Evolutionary conservation across 1,140 invertebrate species (phyloP).

Genomic region (Lordiphosa collinella): DNA sequence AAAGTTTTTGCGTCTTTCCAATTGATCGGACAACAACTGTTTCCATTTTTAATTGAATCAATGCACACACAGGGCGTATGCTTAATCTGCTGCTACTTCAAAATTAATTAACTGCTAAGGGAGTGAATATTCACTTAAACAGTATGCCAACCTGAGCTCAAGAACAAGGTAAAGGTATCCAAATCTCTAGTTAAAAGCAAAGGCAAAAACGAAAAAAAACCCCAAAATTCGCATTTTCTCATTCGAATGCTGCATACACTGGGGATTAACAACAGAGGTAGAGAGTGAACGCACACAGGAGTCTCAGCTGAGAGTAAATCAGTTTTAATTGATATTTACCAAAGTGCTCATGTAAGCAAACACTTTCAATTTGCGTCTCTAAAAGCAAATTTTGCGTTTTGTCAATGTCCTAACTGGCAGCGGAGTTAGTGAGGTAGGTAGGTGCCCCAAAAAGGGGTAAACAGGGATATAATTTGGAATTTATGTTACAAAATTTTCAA

Average conservation of each 20-base stretch:
- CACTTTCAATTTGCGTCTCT: slow-evolving; percentile 62
- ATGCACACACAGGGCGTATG: too few relatives aligned
- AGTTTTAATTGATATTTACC: slow-evolving; percentile 78
- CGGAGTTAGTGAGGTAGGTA: neutral
- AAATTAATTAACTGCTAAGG: slow-evolving; percentile 61
- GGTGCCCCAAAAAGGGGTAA: neutral
- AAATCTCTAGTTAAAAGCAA: neutral
- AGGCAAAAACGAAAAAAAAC: slow-evolving; percentile 3
- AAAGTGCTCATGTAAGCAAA: slow-evolving; percentile 74
- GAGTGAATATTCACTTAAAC: slow-evolving; percentile 9
- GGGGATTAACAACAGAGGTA: slow-evolving; percentile 46
- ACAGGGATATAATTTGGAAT: slow-evolving; percentile 11
- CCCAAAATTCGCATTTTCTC: slow-evolving; percentile 48
- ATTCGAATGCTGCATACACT: slow-evolving; percentile 37
- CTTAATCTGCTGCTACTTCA: slow-evolving; percentile 26
- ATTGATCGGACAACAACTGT: too few relatives aligned
- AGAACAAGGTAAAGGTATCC: slow-evolving; percentile 3
- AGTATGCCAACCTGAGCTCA: slow-evolving; percentile 19
- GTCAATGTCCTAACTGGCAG: neutral
- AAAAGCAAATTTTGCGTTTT: slow-evolving; percentile 47
- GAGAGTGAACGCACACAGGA: slow-evolving; percentile 10
- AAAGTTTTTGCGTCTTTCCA: too few relatives aligned
- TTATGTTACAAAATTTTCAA: slow-evolving; percentile 39
- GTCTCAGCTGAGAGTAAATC: slow-evolving; percentile 46
- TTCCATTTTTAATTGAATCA: too few relatives aligned